Evolutionary conservation across 2,113 vertebrate genomes (phyloP).

Genomic region (Columba janthina): DNA sequence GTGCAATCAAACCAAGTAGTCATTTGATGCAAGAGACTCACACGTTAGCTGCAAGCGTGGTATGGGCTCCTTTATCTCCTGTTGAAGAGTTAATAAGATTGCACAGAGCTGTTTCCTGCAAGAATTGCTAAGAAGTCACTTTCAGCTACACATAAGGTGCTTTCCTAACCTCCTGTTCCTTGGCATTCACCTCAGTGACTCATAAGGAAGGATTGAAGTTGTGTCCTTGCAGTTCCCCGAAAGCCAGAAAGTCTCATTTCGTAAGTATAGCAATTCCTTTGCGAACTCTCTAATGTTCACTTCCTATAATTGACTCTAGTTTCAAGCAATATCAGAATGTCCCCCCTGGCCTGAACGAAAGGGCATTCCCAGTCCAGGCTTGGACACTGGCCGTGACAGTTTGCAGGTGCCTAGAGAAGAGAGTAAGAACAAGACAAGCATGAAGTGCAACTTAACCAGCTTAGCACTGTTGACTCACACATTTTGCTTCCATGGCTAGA

Average conservation of each 20-base stretch:
- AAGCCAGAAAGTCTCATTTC: not conserved
- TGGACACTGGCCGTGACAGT: not conserved
- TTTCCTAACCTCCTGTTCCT: slow-evolving; percentile 8
- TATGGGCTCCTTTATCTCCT: not conserved
- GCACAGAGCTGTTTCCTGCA: not conserved
- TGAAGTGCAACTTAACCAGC: not conserved
- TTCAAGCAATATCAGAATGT: not conserved
- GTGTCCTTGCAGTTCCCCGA: not conserved
- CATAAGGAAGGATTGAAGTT: slow-evolving; percentile 13
- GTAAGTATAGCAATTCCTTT: not conserved
- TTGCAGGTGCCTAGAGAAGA: not conserved
- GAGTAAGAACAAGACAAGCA: not conserved
- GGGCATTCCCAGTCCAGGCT: not conserved
- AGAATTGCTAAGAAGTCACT: not conserved
- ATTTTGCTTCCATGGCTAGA: not conserved
- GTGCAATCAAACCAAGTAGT: not conserved
- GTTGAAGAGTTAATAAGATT: not conserved
- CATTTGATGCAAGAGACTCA: not conserved
- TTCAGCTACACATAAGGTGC: not conserved
- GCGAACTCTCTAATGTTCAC: not conserved
- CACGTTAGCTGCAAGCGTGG: not conserved
- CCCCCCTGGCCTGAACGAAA: not conserved
- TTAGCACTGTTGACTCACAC: not conserved
- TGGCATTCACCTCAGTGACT: not conserved
- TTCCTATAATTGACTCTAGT: not conserved